phyloP scores from a whole-genome alignment of 2,113 vertebrate genomes.

The Poecile atricapillus region DNA sequence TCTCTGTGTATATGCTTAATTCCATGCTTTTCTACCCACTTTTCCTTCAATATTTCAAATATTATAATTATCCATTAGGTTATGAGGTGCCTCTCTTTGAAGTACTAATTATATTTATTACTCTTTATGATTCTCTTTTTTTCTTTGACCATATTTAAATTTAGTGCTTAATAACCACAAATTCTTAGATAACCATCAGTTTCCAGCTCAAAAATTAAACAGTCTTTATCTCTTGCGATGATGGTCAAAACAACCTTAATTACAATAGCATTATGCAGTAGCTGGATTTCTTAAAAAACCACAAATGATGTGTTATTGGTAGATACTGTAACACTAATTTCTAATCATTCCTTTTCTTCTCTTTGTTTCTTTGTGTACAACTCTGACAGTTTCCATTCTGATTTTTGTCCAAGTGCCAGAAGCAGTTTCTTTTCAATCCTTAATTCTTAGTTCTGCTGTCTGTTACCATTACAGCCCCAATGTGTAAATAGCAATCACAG shows the following conservation, averaged over 20 bases:
- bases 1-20: neutral
- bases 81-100: neutral
- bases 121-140: neutral
- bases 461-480: neutral
- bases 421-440: neutral
- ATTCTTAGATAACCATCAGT: neutral
- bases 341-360: neutral
- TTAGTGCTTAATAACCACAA: neutral
- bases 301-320: neutral
- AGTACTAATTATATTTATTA: neutral
- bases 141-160: neutral
- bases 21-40: neutral
- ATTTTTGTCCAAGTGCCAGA: neutral
- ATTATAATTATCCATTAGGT: neutral
- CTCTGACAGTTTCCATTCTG: neutral
- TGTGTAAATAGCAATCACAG: neutral
- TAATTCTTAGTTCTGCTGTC: neutral
- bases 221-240: neutral
- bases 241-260: neutral
- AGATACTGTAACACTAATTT: neutral
- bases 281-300: neutral
- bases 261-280: neutral
- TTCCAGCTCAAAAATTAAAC: conserved; percentile 24
- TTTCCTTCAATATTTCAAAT: neutral
- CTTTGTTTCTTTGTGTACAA: neutral